A percentile compares a stretch with the other conserved stretches of the same genome.
Evolutionary conservation across 1,140 invertebrate species (phyloP).

Genomic region (Branchinecta lindahli): DNA sequence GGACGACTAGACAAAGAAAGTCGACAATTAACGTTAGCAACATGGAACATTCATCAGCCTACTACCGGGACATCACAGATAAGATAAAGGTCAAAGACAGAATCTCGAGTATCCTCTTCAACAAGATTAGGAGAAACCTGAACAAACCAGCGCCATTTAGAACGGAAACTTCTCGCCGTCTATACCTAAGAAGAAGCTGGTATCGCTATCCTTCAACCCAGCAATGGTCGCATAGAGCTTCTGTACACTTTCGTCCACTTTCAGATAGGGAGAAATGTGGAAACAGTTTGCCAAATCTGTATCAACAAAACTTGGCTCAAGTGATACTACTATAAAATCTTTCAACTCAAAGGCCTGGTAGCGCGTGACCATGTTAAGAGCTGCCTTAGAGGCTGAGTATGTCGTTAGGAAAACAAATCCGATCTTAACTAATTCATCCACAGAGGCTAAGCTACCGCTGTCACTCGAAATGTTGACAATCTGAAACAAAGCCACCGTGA

Average conservation of each 20-base stretch:
- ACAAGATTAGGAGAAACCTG: not conserved
- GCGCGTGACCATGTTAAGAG: not conserved
- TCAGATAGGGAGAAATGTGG: not conserved
- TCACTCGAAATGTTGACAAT: not conserved
- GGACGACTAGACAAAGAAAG: too few relatives aligned
- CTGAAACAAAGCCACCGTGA: not conserved
- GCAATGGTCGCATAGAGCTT: not conserved
- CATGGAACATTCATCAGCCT: too few relatives aligned
- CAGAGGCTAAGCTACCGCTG: not conserved
- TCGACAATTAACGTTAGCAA: too few relatives aligned
- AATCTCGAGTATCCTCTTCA: too few relatives aligned
- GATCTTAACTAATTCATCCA: not conserved
- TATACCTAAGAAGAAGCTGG: not conserved
- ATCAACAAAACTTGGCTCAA: not conserved
- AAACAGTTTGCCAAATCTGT: not conserved
- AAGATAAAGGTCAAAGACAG: too few relatives aligned
- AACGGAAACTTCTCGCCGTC: not conserved
- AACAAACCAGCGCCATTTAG: not conserved
- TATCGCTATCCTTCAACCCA: not conserved
- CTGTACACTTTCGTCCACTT: not conserved
- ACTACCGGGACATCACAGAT: too few relatives aligned
- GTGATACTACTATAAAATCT: not conserved
- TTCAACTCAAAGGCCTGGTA: not conserved
- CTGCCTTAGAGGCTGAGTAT: not conserved
- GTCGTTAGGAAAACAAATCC: not conserved